Percentiles rank a stretch among this genome's conserved stretches.
Evolutionary conservation across 2,113 vertebrate genomes (phyloP).

Genomic region (Clarias batrachus): DNA sequence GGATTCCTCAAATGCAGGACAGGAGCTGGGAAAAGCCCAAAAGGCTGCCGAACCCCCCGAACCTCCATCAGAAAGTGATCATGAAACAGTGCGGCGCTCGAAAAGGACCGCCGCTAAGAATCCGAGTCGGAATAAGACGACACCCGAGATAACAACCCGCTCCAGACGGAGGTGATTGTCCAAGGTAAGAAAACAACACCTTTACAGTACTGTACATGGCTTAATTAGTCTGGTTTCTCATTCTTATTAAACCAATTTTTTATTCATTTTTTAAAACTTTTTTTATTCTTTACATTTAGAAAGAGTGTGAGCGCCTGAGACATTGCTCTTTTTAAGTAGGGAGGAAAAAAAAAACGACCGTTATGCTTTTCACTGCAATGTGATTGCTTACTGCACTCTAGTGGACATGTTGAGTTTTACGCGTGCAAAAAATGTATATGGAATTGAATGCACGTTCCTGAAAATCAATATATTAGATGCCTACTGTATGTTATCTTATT

Average conservation of each 20-base stretch:
- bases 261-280: not conserved
- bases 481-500: not conserved
- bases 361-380: not conserved
- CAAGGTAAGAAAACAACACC: not conserved
- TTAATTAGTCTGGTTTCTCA: not conserved
- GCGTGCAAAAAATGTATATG: too few species aligned
- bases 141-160: not conserved
- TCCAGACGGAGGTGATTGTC: not conserved
- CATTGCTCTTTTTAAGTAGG: not conserved
- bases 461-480: not conserved
- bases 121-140: not conserved
- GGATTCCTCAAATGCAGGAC: not conserved
- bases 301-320: not conserved
- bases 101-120: slow-evolving; percentile 62
- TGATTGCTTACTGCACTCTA: slow-evolving; percentile 19
- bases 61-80: slow-evolving; percentile 5
- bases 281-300: not conserved
- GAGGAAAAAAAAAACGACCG: not conserved
- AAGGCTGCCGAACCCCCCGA: not conserved
- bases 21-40: not conserved
- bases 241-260: not conserved
- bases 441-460: not conserved
- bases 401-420: not conserved
- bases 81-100: slow-evolving; percentile 51
- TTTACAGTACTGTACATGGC: not conserved